These are phyloP conservation scores for Scaptomyza tumidula DNA, from an alignment of 2,888 invertebrate genomes.

Conservation along the genomic window DNA sequence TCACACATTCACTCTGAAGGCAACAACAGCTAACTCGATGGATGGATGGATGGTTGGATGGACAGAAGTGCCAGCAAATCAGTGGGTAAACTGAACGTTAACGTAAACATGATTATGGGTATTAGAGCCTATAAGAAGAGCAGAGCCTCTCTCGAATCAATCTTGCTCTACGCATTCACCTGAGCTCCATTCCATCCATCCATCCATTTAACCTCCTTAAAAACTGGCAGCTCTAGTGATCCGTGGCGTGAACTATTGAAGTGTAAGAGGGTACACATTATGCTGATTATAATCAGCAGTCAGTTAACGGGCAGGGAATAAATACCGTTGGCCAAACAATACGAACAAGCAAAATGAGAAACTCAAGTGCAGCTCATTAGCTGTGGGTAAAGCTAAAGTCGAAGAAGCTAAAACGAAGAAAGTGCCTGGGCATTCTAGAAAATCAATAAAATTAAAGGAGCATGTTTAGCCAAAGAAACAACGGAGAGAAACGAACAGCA, in stretches of 20 bases:
- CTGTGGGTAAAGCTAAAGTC: slow-evolving; percentile 26
- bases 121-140: slow-evolving; percentile 80
- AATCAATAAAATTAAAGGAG: slow-evolving; percentile 80
- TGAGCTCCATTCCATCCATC: neutral
- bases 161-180: slow-evolving; percentile 39
- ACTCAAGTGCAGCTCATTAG: slow-evolving; percentile 73
- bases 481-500: slow-evolving; percentile 2
- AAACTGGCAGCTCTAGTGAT: slow-evolving; percentile 50
- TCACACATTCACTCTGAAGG: slow-evolving; percentile 69
- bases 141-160: slow-evolving; percentile 29
- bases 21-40: neutral
- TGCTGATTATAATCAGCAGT: slow-evolving; percentile 76
- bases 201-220: neutral
- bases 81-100: slow-evolving; percentile 79
- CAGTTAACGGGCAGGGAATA: slow-evolving; percentile 41
- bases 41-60: neutral
- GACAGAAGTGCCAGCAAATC: slow-evolving; percentile 68
- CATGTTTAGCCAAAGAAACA: slow-evolving; percentile 11
- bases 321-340: slow-evolving; percentile 49
- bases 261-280: slow-evolving; percentile 81
- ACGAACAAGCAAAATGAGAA: slow-evolving; percentile 7
- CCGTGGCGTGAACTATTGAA: slow-evolving; percentile 80
- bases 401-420: slow-evolving; percentile 43
- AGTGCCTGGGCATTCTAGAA: slow-evolving; percentile 39
- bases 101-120: slow-evolving; percentile 77